Conservation (phyloP, 2,797 vertebrate genomes). For the Microtus obscurus region DNA sequence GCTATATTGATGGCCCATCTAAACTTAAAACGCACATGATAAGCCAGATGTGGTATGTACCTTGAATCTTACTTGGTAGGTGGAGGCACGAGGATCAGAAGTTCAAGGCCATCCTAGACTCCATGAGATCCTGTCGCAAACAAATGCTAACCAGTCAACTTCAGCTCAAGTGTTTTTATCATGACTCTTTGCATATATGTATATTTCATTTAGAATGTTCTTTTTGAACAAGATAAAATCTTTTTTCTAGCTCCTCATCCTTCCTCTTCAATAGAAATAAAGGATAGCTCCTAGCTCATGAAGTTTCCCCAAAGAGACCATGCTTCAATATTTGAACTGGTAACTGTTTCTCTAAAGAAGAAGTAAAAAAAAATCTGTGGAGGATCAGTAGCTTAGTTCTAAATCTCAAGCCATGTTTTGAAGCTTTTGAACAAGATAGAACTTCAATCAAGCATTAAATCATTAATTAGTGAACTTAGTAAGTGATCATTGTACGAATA, state of each 20-base stretch:
- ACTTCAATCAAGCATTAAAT: not conserved
- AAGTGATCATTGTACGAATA: not conserved
- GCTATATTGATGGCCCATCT: not conserved
- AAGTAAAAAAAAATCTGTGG: not conserved
- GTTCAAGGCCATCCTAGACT: not conserved
- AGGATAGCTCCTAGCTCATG: not conserved
- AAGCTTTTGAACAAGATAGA: constrained; percentile 12
- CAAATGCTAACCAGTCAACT: not conserved
- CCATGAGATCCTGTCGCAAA: not conserved
- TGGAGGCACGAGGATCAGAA: not conserved
- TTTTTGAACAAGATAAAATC: not conserved
- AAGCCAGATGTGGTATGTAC: not conserved
- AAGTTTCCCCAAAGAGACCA: not conserved
- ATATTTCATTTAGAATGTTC: not conserved
- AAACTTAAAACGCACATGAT: not conserved
- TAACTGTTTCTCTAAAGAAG: constrained; percentile 27
- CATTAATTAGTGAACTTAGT: not conserved
- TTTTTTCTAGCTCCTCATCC: not conserved
- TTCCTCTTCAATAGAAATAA: not conserved
- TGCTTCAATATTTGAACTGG: not conserved
- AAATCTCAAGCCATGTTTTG: not conserved
- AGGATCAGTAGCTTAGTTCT: not conserved
- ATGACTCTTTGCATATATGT: not conserved
- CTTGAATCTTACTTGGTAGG: not conserved
- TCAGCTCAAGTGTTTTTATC: not conserved